phyloP scores from a whole-genome alignment of 2,113 vertebrate species.

The Mormyrus lacerda region DNA sequence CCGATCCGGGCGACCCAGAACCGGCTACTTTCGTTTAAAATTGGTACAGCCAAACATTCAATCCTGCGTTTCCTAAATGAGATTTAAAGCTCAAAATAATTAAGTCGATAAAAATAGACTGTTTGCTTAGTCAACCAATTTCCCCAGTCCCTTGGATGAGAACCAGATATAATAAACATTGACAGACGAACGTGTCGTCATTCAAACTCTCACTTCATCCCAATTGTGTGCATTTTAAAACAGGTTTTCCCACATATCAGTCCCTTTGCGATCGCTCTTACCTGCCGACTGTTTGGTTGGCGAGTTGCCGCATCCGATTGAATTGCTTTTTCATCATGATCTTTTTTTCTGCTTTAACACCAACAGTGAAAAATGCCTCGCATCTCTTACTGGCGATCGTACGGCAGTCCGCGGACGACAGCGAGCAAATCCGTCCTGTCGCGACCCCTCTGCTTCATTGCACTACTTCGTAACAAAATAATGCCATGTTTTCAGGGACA shows the following conservation, averaged over 20 bases:
- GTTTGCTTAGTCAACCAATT: constrained; percentile 16
- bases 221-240: neutral
- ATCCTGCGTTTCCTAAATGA: neutral
- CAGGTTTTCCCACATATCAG: neutral
- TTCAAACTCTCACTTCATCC: constrained; percentile 20
- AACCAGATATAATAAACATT: neutral
- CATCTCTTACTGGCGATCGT: constrained; percentile 56
- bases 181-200: neutral
- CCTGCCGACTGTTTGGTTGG: constrained; percentile 93
- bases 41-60: neutral
- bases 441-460: constrained; percentile 49
- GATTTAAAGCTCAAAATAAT: neutral
- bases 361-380: constrained; percentile 53
- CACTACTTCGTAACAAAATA: constrained; percentile 33
- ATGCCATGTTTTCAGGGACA: constrained; percentile 46
- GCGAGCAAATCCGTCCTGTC: constrained; percentile 49
- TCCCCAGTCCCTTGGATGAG: neutral
- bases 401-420: constrained; percentile 48
- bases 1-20: neutral
- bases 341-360: constrained; percentile 51
- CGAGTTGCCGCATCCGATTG: constrained; percentile 91
- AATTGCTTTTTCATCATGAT: constrained; percentile 92
- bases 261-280: constrained; percentile 42
- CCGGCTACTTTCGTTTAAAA: neutral
- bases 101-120: neutral